Base-by-base conservation (phyloP, 2,113 vertebrate genomes). In the Cinclus cinclus region DNA sequence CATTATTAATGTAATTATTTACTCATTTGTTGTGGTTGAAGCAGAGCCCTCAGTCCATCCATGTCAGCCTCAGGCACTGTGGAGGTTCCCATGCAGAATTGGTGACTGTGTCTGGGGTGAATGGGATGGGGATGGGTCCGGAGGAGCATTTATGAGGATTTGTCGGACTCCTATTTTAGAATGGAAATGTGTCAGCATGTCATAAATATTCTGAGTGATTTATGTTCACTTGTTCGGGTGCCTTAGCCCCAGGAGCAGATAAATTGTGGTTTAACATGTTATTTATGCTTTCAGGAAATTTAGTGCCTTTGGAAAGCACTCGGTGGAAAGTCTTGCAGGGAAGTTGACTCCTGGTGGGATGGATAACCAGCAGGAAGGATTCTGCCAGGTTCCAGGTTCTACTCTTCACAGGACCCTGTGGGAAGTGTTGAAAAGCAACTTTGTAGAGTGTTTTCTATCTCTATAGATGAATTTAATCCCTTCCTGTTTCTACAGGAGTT, bases 371-470 rank as follows among this genome's bases (percentile, higher is more conserved):
- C 0, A 0, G 17, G 67, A 88, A 83, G 18, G 28, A 16, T 27
- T 86, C 68, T 77, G 50, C 24, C 69, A 35, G 18, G 28, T 37
- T 31, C 59, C 35, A 4, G 1, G 16, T 28, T 31, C 59, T 0
- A 0, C 53, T 62, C 49, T 39, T 18, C 62, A 50, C 56, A 15
- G 42, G 13, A 19, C 24, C 31, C 44, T 17, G 22, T 5, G 8
- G 63, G 22, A 79, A 70, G 13, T 28, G 22, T 25, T 62, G 42
- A 68, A 73, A 95, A 86, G 24, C 31, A 71, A 41, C 73, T 60
- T 92, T 93, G 90, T 23, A 83, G 90, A 89, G 79, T 83, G 71
- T 77, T 91, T 96, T 87, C 35, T 87, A 91, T 89, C 87, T 52
- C 28, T 81, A 15, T 76, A 84, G 71, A 75, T 76, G 68, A 42